Conservation (phyloP, 2,113 vertebrate species). For the Gasterosteus aculeatus region DNA sequence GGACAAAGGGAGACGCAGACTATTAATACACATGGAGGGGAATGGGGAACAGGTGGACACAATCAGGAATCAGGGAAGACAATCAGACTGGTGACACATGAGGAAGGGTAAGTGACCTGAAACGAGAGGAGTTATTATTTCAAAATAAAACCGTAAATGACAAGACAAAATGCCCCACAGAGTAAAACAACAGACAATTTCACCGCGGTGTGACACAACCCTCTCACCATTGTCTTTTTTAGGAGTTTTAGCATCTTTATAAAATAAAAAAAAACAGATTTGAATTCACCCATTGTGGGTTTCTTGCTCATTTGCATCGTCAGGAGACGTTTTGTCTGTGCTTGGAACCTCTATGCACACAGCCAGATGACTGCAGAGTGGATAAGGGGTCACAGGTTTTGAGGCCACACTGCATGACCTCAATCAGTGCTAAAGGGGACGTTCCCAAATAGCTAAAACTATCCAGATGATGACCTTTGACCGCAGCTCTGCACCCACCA, state of each 20-base stretch:
- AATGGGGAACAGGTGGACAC: no score
- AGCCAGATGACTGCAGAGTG: conserved; percentile 62
- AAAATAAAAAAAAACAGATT: conserved; percentile 4
- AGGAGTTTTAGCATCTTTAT: conserved; percentile 29
- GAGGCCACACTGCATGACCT: conserved; percentile 68
- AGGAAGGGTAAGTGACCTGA: no score
- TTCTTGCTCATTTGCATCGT: conserved; percentile 21
- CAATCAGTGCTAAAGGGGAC: conserved; percentile 67
- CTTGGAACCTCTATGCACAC: conserved; percentile 51
- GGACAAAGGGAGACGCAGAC: no score
- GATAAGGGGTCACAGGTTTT: conserved; percentile 72
- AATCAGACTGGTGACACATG: no score
- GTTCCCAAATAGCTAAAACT: conserved; percentile 77
- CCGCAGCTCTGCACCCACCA: conserved; percentile 56
- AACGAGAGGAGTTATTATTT: no score
- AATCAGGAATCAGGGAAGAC: no score
- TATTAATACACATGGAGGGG: no score
- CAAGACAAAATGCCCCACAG: no score
- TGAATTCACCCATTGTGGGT: conserved; percentile 12
- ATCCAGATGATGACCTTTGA: conserved; percentile 82
- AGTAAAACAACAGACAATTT: no score
- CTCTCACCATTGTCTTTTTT: not conserved
- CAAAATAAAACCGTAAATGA: no score
- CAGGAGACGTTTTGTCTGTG: conserved; percentile 14
- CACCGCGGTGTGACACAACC: no score